Evolutionary conservation across 2,888 invertebrate species (phyloP).

Genomic region (Sabatieria punctata): DNA sequence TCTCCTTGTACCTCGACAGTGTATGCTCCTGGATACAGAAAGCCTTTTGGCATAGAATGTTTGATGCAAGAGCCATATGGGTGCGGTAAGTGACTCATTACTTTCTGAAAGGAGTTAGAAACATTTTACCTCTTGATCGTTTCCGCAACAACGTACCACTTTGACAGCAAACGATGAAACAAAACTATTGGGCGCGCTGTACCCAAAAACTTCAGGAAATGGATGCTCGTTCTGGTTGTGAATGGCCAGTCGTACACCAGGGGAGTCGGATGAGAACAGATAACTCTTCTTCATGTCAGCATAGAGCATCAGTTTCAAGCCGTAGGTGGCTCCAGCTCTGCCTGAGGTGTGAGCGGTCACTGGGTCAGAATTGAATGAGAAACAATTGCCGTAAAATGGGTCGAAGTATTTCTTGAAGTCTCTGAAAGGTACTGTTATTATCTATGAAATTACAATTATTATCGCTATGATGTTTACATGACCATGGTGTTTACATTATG

Average conservation of each 20-base stretch:
- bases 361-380: constrained; percentile 7
- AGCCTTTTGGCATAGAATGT: too few species aligned
- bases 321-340: not conserved
- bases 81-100: not conserved
- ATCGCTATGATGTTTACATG: too few species aligned
- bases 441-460: too few species aligned
- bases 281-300: not conserved
- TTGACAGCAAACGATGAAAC: not conserved
- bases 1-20: too few species aligned
- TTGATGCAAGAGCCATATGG: too few species aligned
- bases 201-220: not conserved
- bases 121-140: too few species aligned
- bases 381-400: constrained; percentile 11
- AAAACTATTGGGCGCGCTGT: not conserved
- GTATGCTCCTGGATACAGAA: too few species aligned
- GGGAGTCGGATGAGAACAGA: not conserved
- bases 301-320: not conserved
- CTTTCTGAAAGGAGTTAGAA: too few species aligned
- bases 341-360: constrained; percentile 1
- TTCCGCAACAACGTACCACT: not conserved
- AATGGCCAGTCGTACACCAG: not conserved
- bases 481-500: too few species aligned
- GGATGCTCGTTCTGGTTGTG: not conserved
- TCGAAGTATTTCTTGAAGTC: constrained; percentile 5
- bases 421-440: constrained; percentile 4